Conservation (phyloP, 2,888 invertebrate species). For the Rapana venosa region DNA sequence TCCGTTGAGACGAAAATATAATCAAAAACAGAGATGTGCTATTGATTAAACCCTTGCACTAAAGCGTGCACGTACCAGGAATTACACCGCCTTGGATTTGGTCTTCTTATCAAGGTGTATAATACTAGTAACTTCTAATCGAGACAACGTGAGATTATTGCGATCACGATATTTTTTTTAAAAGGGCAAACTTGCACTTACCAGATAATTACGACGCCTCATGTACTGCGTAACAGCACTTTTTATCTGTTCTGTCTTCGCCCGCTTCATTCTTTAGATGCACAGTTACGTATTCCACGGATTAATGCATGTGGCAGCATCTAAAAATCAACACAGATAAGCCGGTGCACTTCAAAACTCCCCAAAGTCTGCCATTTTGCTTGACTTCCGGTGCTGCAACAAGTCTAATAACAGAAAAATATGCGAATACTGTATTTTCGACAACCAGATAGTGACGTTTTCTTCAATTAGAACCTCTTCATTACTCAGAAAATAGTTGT, state of each 20-base stretch:
- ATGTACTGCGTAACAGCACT: conserved; percentile 66
- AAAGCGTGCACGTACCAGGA: too few relatives aligned
- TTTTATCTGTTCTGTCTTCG: conserved; percentile 68
- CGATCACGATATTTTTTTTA: too few relatives aligned
- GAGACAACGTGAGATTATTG: too few relatives aligned
- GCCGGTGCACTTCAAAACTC: background rate
- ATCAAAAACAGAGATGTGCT: too few relatives aligned
- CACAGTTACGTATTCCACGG: background rate
- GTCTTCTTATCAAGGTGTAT: too few relatives aligned
- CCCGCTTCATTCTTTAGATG: conserved; percentile 65
- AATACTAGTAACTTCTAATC: too few relatives aligned
- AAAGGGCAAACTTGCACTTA: conserved; percentile 42
- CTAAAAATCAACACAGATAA: background rate
- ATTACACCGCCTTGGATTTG: too few relatives aligned
- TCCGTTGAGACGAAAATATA: too few relatives aligned
- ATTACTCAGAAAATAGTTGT: background rate
- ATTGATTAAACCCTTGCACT: too few relatives aligned
- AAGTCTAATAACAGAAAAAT: background rate
- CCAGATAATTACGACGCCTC: conserved; percentile 69
- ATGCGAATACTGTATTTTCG: background rate
- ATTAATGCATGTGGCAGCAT: background rate
- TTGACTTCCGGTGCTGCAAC: background rate
- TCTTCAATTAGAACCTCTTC: background rate
- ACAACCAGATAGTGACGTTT: background rate
- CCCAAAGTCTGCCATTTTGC: background rate